A percentile compares a stretch with the other conserved stretches of the same genome.
Evolutionary conservation across 2,888 invertebrate genomes (phyloP).

Genomic region (Rhamnusium bicolor): DNA sequence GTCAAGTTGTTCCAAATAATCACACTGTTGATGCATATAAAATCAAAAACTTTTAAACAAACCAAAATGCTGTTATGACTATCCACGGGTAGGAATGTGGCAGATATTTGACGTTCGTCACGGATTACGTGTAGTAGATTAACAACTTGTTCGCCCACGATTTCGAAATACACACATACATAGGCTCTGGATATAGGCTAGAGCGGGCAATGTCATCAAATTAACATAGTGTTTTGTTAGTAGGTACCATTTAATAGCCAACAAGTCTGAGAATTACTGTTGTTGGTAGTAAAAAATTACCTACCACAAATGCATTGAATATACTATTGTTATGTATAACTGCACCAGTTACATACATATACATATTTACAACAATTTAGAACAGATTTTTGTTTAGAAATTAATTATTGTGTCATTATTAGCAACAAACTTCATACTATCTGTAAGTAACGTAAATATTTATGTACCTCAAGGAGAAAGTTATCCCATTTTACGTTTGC

Average conservation of each 20-base stretch:
- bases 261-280: neutral
- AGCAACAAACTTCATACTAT: neutral
- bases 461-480: too few relatives aligned
- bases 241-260: neutral
- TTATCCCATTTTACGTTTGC: too few relatives aligned
- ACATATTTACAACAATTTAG: neutral
- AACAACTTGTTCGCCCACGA: conserved; percentile 53
- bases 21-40: conserved; percentile 31
- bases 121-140: conserved; percentile 43
- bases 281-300: neutral
- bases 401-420: neutral
- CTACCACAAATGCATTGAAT: neutral
- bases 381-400: neutral
- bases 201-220: conserved; percentile 41
- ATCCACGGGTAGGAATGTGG: conserved; percentile 44
- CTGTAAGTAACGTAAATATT: neutral
- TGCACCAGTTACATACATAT: neutral
- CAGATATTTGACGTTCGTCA: conserved; percentile 48
- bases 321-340: neutral
- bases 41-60: conserved; percentile 40
- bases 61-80: conserved; percentile 49
- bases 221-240: conserved; percentile 23
- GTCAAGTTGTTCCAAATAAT: conserved; percentile 25
- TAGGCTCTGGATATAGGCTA: conserved; percentile 3
- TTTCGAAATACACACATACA: conserved; percentile 29